Evolutionary conservation across 2,113 vertebrate genomes (phyloP).

Genomic region (Sinocyclocheilus grahami): DNA sequence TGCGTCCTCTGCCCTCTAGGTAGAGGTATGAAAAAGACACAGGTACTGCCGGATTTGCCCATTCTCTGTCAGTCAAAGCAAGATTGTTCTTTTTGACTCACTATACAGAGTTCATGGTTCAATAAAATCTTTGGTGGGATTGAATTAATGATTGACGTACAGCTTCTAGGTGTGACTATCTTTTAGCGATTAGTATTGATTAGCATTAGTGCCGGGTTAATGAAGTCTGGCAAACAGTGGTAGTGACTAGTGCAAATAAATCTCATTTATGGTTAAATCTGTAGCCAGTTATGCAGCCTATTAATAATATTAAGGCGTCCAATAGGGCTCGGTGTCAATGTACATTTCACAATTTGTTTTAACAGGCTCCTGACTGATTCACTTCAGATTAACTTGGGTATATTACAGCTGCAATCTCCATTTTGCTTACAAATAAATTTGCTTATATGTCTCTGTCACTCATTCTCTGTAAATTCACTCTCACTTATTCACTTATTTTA

Average conservation of each 20-base stretch:
- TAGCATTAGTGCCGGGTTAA: background rate
- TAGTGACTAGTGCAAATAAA: background rate
- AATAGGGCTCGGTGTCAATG: background rate
- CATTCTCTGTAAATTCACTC: no score
- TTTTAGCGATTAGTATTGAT: slow-evolving; percentile 13
- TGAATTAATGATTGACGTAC: background rate
- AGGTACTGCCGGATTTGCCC: slow-evolving; percentile 53
- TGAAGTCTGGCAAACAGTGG: slow-evolving; percentile 6
- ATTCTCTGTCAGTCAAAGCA: slow-evolving; percentile 41
- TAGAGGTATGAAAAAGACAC: slow-evolving; percentile 61
- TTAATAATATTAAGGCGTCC: background rate
- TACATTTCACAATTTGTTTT: background rate
- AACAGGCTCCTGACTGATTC: background rate
- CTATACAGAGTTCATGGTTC: background rate
- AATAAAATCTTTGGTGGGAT: background rate
- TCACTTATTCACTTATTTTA: no score
- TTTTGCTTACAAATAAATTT: background rate
- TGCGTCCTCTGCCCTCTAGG: slow-evolving; percentile 67
- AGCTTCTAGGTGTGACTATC: slow-evolving; percentile 1
- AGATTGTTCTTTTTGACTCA: background rate
- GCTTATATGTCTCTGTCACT: background rate
- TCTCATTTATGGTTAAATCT: background rate
- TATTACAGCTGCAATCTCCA: background rate
- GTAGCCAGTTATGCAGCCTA: background rate
- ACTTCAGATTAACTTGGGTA: background rate